Evolutionary conservation across 1,140 invertebrate genomes (phyloP).

Genomic region (Ceratina calcarata): DNA sequence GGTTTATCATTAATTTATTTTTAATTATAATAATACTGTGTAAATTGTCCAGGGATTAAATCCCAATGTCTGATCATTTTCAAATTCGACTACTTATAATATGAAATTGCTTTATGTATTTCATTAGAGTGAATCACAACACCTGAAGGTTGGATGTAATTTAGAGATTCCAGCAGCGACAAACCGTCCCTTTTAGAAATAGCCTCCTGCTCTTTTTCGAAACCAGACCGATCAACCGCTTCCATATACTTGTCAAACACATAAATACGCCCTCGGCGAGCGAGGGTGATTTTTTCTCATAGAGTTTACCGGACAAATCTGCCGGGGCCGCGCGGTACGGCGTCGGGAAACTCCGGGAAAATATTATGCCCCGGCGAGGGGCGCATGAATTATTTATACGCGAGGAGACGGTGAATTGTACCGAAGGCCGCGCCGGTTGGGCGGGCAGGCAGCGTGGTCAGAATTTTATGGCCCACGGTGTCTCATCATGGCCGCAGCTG

Average conservation of each 20-base stretch:
- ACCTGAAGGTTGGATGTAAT: too few species aligned
- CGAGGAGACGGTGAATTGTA: slow-evolving; percentile 49
- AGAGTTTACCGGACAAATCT: slow-evolving; percentile 34
- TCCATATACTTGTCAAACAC: slow-evolving; percentile 9
- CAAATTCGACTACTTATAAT: too few species aligned
- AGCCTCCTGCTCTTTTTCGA: background rate
- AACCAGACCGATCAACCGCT: background rate
- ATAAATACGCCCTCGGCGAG: background rate
- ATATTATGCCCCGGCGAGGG: slow-evolving; percentile 51
- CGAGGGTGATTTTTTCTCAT: slow-evolving; percentile 35
- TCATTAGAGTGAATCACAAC: too few species aligned
- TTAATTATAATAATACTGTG: too few species aligned
- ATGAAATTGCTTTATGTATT: too few species aligned
- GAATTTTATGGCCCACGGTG: slow-evolving; percentile 56
- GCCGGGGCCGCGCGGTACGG: background rate
- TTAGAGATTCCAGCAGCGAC: too few species aligned
- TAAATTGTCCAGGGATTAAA: too few species aligned
- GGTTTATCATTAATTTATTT: too few species aligned
- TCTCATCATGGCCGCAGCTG: slow-evolving; percentile 30
- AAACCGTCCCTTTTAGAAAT: too few species aligned
- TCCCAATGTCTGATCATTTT: too few species aligned
- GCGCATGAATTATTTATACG: slow-evolving; percentile 64
- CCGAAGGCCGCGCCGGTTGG: slow-evolving; percentile 15
- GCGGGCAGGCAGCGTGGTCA: slow-evolving; percentile 37
- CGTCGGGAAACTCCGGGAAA: slow-evolving; percentile 48